Percentiles rank a stretch among this genome's conserved stretches.
Evolutionary conservation across 2,113 vertebrate species (phyloP).

Genomic region (Columba livia): DNA sequence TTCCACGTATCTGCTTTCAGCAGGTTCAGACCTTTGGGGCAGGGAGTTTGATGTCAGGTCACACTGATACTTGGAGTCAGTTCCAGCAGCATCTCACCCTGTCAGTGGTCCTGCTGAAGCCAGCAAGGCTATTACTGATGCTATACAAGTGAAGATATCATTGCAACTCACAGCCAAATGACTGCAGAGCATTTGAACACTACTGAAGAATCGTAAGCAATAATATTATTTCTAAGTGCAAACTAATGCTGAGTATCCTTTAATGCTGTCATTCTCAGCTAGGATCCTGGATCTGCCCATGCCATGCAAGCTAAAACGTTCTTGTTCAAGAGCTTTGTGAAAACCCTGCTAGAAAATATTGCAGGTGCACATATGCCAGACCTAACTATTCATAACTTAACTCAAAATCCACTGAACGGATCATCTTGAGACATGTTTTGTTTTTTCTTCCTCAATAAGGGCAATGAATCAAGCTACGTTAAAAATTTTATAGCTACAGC

Average conservation of each 20-base stretch:
- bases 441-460: slow-evolving; percentile 8
- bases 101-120: neutral
- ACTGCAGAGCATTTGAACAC: neutral
- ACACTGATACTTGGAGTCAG: neutral
- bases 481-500: slow-evolving; percentile 56
- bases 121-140: neutral
- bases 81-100: neutral
- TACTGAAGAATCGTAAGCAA: neutral
- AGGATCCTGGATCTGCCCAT: neutral
- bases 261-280: neutral
- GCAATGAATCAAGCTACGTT: slow-evolving; percentile 59
- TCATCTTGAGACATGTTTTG: neutral
- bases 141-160: neutral
- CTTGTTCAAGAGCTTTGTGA: neutral
- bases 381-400: neutral
- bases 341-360: neutral
- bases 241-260: neutral
- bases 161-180: neutral
- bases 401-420: neutral
- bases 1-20: neutral
- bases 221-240: neutral
- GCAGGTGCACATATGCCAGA: neutral
- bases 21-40: neutral
- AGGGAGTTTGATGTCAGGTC: neutral
- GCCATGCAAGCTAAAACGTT: neutral